Evolutionary conservation across 1,140 invertebrate species (phyloP), one percentile per base, ranked within the genome.

Genomic region (Tenebrio molitor): DNA sequence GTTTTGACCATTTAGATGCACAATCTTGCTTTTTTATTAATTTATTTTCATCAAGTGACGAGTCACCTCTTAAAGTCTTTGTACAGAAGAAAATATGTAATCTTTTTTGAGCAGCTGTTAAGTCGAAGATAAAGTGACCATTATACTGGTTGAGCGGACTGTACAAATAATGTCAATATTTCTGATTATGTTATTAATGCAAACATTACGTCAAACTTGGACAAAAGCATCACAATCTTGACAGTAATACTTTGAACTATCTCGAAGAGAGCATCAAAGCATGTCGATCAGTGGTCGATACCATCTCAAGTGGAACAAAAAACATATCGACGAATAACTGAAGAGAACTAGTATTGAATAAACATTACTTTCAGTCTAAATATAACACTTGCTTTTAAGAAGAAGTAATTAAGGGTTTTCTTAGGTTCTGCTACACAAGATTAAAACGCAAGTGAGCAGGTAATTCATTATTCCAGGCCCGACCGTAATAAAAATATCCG

Each of bases 231-330:
- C n/a, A n/a, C 8, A 58, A 58, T 58, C 50, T 23, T 58, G 50
- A 33, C 50, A 58, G 8, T 58, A 58, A 58, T 29, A 25, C 50
- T 17, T 34, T 1, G 50, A 58, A 58, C n/a, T 58, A 58, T 58
- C 29, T 25, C 16, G 3, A 17, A 46, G 14, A 39, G 42, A 12
- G 12, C 36, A 39, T 39, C 12, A 39, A 39, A 39, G 36, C 42
- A 17, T 46, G 42, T 46, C 42, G 16, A 19, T 46, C 42, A 46
- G 1, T 39, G 14, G 6, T 58, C 15, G 50, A 58, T 58, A 58
- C 21, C n/a, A 33, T 25, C 21, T 58, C 5, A n/a, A 12, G 2
- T 39, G 4, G 12, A 39, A n/a, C 6, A 39, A 39, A 39, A 39
- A 39, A n/a, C 12, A 39, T 39, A 39, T 39, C 12, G 36, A 39